Base-by-base conservation (phyloP, 2,888 invertebrate genomes). In the Rhagonycha fulva region DNA sequence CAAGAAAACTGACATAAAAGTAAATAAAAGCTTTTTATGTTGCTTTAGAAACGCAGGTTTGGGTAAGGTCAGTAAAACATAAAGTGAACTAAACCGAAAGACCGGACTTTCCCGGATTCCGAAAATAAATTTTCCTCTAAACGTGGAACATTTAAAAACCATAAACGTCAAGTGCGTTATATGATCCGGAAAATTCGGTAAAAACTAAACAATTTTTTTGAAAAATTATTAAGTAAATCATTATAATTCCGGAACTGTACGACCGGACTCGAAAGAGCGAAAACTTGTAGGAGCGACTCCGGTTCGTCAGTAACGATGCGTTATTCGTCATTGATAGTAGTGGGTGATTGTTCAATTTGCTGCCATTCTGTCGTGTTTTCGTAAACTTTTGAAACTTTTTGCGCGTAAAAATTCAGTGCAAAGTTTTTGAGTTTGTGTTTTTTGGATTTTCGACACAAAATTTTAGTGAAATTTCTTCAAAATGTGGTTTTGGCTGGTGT, bases 401-500 rank as follows among this genome's bases (percentile, higher is more conserved):
- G 7, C 14, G 26, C 47, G 47, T n/a, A n/a, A 47, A 47, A 47
- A n/a, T 47, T 47, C 1, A n/a, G 47, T 47, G 47, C 5, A 7
- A n/a, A 12, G 47, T 47, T 47, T 47, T 47, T n/a, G 47, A 7
- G 47, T 47, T n/a, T 47, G 47, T 47, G 47, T 47, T 5, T 47
- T 32, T 47, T 3, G 47, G 47, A 47, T 47, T 47, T 47, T 47
- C 47, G 7, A 4, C 9, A 7, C n/a, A 9, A n/a, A n/a, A n/a
- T 47, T n/a, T 47, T n/a, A n/a, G 47, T 47, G 47, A 47, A 47
- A 47, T n/a, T 47, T 47, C 62, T 24, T 3, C 63, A 74, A 76
- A 75, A 77, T 77, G 77, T 75, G 74, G 74, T 62, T 23, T 23
- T 77, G 68, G 74, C 66, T 75, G 77, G 61, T 77, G 47, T 74